These are phyloP conservation scores for Radopholus similis DNA, from an alignment of 1,140 invertebrate genomes.

Conservation along the genomic window DNA sequence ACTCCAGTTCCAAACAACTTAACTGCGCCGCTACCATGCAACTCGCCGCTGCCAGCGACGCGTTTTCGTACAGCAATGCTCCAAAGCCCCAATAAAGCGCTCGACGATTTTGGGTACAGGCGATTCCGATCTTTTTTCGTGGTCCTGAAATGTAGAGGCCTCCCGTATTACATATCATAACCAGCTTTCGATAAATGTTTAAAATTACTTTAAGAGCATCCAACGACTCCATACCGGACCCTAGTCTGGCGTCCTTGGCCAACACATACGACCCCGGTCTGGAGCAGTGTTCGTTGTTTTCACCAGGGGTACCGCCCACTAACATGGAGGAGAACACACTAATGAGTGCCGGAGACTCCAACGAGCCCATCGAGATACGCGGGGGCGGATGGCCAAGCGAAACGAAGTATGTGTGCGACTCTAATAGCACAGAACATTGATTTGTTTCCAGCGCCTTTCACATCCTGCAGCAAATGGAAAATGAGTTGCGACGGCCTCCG, in stretches of 20 bases:
- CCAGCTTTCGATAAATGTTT: too few relatives aligned
- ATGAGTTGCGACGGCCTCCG: constrained; percentile 5
- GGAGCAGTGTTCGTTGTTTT: not conserved
- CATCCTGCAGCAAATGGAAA: constrained; percentile 9
- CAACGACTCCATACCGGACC: not conserved
- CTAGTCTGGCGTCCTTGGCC: not conserved
- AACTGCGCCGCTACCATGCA: not conserved
- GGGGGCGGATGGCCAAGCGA: not conserved
- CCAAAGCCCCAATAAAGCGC: not conserved
- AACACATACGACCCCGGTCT: not conserved
- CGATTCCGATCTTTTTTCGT: not conserved
- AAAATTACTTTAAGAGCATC: too few relatives aligned
- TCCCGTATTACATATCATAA: too few relatives aligned
- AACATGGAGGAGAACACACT: constrained; percentile 9
- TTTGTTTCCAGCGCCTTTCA: constrained; percentile 1
- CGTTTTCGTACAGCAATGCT: not conserved
- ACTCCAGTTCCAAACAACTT: too few relatives aligned
- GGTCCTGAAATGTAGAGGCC: too few relatives aligned
- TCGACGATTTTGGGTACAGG: not conserved
- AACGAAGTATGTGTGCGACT: not conserved
- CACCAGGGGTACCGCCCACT: not conserved
- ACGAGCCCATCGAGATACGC: constrained; percentile 11
- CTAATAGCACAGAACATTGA: not conserved
- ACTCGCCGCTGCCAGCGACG: not conserved
- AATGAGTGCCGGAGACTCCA: constrained; percentile 14